These are phyloP conservation scores for Microctonus aethiopoides DNA, from an alignment of 2,888 invertebrate species.

Conservation along the genomic window DNA sequence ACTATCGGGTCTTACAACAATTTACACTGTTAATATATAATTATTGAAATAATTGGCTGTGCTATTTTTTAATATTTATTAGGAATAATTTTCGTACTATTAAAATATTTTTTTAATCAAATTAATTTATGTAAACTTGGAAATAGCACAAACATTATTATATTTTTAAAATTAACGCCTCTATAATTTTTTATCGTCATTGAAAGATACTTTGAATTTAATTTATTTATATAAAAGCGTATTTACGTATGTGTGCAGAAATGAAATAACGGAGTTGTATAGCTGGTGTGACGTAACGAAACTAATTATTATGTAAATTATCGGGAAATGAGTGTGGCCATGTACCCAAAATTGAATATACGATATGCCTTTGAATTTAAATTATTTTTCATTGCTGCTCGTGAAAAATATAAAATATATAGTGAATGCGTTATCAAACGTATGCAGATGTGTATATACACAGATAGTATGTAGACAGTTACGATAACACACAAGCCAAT, in stretches of 20 bases:
- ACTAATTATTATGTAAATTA: conserved; percentile 23
- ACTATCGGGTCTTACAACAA: not conserved
- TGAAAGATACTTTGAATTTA: not conserved
- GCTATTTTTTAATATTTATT: too few relatives aligned
- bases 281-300: conserved; percentile 8
- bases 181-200: too few relatives aligned
- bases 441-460: not conserved
- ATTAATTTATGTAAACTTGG: too few relatives aligned
- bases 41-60: not conserved
- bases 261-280: not conserved
- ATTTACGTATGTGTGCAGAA: not conserved
- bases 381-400: not conserved
- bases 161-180: too few relatives aligned
- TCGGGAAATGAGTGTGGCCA: not conserved
- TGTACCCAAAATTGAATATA: conserved; percentile 20
- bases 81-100: too few relatives aligned
- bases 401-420: not conserved
- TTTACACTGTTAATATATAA: not conserved
- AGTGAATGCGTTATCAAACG: not conserved
- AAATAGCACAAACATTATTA: too few relatives aligned
- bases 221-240: too few relatives aligned
- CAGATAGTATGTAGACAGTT: not conserved
- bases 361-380: not conserved
- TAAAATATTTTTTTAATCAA: too few relatives aligned
- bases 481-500: not conserved